A percentile compares a stretch with the other conserved stretches of the same genome.
Evolutionary conservation across 1,140 invertebrate species (phyloP).

Genomic region (Grapholita molesta): DNA sequence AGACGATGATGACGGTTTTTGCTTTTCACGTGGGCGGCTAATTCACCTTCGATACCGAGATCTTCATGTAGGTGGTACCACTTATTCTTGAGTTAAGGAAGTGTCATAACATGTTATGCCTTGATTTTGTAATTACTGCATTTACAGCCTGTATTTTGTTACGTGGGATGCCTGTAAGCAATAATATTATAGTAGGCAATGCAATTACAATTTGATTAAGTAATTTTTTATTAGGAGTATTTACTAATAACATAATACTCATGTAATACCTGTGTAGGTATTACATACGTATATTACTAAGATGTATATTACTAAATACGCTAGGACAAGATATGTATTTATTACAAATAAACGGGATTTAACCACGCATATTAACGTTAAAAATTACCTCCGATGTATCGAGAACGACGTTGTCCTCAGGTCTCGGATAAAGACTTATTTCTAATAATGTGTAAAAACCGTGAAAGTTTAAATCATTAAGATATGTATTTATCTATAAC

Average conservation of each 20-base stretch:
- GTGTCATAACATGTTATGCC: slow-evolving; percentile 34
- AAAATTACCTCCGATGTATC: too few relatives aligned
- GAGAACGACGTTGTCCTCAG: too few relatives aligned
- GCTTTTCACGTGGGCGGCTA: slow-evolving; percentile 51
- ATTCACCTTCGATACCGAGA: slow-evolving; percentile 70
- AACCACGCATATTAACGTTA: too few relatives aligned
- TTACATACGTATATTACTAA: too few relatives aligned
- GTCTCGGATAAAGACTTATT: too few relatives aligned
- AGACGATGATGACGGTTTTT: slow-evolving; percentile 58
- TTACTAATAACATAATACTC: too few relatives aligned
- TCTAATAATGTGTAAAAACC: too few relatives aligned
- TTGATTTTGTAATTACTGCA: slow-evolving; percentile 50
- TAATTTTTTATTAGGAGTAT: background rate
- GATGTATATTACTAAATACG: too few relatives aligned
- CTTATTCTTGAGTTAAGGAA: slow-evolving; percentile 48
- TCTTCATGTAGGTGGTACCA: slow-evolving; percentile 58
- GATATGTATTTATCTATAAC: background rate
- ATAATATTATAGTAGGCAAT: background rate
- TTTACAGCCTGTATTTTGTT: slow-evolving; percentile 30
- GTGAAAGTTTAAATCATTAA: background rate
- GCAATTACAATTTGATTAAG: background rate
- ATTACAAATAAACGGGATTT: too few relatives aligned
- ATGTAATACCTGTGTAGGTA: too few relatives aligned
- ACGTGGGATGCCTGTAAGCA: slow-evolving; percentile 27
- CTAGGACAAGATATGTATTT: too few relatives aligned